Evolutionary conservation across 2,113 vertebrate genomes (phyloP), one percentile per base, ranked within the genome.

Genomic region (Hyaena hyaena): DNA sequence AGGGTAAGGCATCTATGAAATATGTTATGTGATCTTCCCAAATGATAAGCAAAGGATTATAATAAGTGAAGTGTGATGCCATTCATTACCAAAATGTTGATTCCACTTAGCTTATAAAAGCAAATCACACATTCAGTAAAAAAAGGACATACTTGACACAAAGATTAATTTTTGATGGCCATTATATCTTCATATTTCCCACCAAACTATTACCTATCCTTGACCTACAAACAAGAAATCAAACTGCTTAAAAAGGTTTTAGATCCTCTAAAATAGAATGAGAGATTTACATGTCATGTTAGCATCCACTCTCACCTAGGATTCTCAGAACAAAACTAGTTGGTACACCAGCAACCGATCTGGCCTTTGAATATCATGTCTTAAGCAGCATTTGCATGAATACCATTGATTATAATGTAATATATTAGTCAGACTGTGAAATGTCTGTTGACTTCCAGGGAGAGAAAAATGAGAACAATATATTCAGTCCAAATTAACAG

Each of bases 21-120:
- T 48, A 53, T 2, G 6, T 74, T 87, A 26, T 61, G 2, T 33
- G 7, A 16, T 77, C 48, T 73, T 31, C 21, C 39, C 88, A 28
- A 88, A 39, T 80, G 63, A 65, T 24, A 15, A 87, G 69, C 50
- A 45, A 88, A 81, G 9, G 7, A 7, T 43, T 35, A 71, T 12
- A 48, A 35, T 77, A 84, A 80, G 12, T 82, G 10, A 95, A 89
- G 3, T 68, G 6, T 66, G 66, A 79, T 90, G n/a, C 28, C 28
- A 94, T 24, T 48, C 7, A 61, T 80, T 89, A 71, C 16, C 26
- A 87, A 96, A 95, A 73, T 93, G 77, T 33, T 33, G 26, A 80
- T 87, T 58, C 4, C 55, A n/a, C 33, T 71, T 91, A 85, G 19
- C 8, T 28, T 35, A 79, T 53, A 73, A 81, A 92, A 35, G 21